Conservation (phyloP, 2,888 invertebrate species). For the Lacanobia wlatinum region DNA sequence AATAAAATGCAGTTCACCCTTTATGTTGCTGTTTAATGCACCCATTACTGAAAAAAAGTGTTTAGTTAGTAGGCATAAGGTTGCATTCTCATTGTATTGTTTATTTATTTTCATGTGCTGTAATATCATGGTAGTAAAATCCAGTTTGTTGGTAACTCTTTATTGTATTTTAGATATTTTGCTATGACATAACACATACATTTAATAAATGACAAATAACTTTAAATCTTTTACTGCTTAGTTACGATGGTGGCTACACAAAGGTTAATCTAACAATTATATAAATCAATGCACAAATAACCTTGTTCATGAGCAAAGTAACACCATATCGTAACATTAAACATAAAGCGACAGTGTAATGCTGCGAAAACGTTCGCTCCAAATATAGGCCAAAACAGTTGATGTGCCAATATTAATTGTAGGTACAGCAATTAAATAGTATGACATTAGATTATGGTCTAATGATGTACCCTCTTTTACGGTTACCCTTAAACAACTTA, state of each 20-base stretch:
- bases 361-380: not conserved
- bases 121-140: constrained; percentile 29
- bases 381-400: not conserved
- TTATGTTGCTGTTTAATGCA: constrained; percentile 76
- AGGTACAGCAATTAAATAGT: not conserved
- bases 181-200: not conserved
- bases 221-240: not conserved
- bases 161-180: not conserved
- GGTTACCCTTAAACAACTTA: not conserved
- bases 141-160: not conserved
- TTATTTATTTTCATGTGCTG: constrained; percentile 5
- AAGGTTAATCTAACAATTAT: not conserved
- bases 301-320: not conserved
- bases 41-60: constrained; percentile 80
- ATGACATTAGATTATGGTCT: not conserved
- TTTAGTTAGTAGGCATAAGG: constrained; percentile 28
- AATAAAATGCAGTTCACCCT: constrained; percentile 87
- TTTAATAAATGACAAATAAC: not conserved
- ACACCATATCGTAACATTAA: not conserved
- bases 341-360: not conserved
- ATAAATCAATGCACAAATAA: not conserved
- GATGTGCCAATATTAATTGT: not conserved
- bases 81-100: not conserved
- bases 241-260: not conserved
- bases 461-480: too few relatives aligned